These are phyloP conservation scores for Euclidia mi DNA, from an alignment of 2,888 invertebrate species.

Conservation along the genomic window DNA sequence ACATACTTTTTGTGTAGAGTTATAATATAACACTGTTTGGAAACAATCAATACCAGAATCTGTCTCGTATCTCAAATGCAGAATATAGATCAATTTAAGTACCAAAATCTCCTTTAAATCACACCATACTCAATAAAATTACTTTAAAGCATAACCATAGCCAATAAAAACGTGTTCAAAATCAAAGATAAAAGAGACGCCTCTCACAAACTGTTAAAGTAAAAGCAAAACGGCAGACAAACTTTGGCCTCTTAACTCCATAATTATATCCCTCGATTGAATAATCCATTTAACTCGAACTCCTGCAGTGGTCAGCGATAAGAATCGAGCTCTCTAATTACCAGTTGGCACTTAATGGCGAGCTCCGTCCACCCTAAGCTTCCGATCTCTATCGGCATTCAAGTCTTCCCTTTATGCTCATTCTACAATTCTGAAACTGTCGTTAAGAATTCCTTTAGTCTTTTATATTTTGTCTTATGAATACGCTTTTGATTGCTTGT, in stretches of 20 bases:
- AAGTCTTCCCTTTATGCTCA: constrained; percentile 30
- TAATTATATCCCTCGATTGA: constrained; percentile 43
- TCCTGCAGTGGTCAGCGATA: constrained; percentile 41
- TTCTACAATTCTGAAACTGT: constrained; percentile 26
- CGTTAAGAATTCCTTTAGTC: constrained; percentile 6
- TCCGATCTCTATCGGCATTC: constrained; percentile 37
- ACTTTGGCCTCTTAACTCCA: constrained; percentile 22
- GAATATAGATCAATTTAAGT: too few relatives aligned
- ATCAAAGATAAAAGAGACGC: too few relatives aligned
- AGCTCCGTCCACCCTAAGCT: constrained; percentile 12
- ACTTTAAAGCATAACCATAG: too few relatives aligned
- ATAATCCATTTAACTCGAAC: constrained; percentile 37
- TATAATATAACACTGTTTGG: too few relatives aligned
- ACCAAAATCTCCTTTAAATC: too few relatives aligned
- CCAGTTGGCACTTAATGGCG: constrained; percentile 46
- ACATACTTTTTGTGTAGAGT: too few relatives aligned
- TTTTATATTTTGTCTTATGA: constrained; percentile 5
- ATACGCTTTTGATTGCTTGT: neutral
- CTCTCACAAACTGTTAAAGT: neutral
- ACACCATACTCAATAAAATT: too few relatives aligned
- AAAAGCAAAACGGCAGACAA: constrained; percentile 11
- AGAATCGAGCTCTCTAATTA: constrained; percentile 47
- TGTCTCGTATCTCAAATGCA: too few relatives aligned
- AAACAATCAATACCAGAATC: too few relatives aligned
- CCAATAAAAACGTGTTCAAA: neutral